phyloP scores from a whole-genome alignment of 2,113 vertebrate genomes.

The Gallinago jamesoni region DNA sequence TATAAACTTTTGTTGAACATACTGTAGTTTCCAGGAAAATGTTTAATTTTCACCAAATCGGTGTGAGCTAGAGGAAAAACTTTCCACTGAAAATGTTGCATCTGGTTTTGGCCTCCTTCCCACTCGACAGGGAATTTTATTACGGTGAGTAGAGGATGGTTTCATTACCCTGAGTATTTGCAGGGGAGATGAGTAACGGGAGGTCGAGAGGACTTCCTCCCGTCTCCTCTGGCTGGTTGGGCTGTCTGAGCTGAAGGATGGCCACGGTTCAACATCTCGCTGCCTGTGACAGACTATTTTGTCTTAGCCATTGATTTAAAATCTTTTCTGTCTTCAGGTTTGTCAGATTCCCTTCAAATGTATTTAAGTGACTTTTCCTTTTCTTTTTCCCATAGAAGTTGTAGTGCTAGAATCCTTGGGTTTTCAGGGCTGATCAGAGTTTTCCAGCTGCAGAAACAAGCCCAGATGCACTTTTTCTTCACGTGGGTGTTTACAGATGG shows the following conservation, averaged over 20 bases:
- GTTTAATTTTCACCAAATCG: background rate
- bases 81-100: background rate
- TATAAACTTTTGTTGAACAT: background rate
- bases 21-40: background rate
- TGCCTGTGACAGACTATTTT: background rate
- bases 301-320: background rate
- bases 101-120: background rate
- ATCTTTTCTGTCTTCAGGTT: background rate
- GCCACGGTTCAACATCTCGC: background rate
- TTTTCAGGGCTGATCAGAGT: background rate
- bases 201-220: background rate
- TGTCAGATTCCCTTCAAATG: background rate
- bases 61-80: background rate
- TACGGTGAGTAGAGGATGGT: background rate
- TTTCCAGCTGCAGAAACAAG: background rate
- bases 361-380: background rate
- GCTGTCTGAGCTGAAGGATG: background rate
- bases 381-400: background rate
- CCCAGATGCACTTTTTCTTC: background rate
- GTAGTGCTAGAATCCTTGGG: background rate
- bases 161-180: background rate
- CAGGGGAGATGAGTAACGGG: background rate
- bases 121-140: background rate
- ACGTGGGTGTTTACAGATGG: rapidly evolving
- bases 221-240: background rate